Conservation (phyloP, 92 coral and sea anemone species). For the Nematostella vectensis region DNA sequence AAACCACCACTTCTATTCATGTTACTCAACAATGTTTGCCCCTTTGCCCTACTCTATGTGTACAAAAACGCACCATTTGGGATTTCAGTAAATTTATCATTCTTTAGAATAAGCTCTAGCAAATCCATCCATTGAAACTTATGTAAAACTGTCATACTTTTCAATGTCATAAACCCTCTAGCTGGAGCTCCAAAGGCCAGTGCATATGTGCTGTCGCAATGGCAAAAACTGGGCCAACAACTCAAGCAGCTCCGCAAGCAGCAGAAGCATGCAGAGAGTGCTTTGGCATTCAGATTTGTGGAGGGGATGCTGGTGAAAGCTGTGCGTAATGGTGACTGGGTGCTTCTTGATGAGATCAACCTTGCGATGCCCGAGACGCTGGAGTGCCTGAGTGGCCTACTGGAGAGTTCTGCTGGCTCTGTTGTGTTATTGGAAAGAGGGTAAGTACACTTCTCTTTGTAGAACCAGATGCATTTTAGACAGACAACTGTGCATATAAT, state of each 20-base stretch:
- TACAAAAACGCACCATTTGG: too few relatives aligned
- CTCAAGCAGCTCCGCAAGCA: conserved; percentile 61
- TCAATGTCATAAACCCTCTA: too few relatives aligned
- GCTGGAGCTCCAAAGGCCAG: too few relatives aligned
- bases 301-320: conserved; percentile 94
- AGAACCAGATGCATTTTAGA: too few relatives aligned
- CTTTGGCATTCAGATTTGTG: conserved; percentile 79
- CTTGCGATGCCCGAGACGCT: conserved; percentile 94
- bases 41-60: too few relatives aligned
- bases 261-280: conserved; percentile 79
- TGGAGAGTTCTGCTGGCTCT: conserved; percentile 89
- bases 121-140: too few relatives aligned
- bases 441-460: conserved; percentile 18
- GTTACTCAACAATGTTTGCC: too few relatives aligned
- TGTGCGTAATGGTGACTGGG: conserved; percentile 79
- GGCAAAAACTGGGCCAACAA: conserved; percentile 63
- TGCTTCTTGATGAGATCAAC: conserved; percentile 91
- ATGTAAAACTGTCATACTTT: too few relatives aligned
- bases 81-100: too few relatives aligned
- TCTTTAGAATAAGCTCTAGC: too few relatives aligned
- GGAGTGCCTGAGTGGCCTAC: conserved; percentile 91
- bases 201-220: conserved; percentile 38
- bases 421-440: conserved; percentile 92
- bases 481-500: too few relatives aligned
- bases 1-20: too few relatives aligned